Base-by-base conservation (phyloP, 2,888 invertebrate genomes). In the Rapana venosa region DNA sequence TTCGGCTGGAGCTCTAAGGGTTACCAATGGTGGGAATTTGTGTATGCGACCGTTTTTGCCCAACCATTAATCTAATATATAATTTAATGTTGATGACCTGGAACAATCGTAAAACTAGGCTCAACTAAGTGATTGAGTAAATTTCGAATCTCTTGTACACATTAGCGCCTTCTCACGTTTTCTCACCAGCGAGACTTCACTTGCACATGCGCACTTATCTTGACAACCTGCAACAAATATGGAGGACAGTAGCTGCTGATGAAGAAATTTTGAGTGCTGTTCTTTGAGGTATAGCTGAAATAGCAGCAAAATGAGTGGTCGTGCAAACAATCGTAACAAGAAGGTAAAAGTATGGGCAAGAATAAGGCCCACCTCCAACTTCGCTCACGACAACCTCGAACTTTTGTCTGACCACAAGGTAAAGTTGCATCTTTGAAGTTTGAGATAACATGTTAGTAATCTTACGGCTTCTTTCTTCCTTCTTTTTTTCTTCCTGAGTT, bases 271-370 rank as follows among this genome's bases (percentile, higher is more conserved):
- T 13, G 56, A 17, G 17, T 58, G 66, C 32, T 81, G 81, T 79
- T 26, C 15, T 61, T 8, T 32, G 17, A 58, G 22, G 56, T 81
- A n/a, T 22, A 89, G 22, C 87, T 83, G 22, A 5, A 26, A 6
- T 30, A 47, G 47, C 47, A 66, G 58, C 79, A 92, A 89, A 88
- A 91, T 91, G 88, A 90, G 90, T 35, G 90, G 89, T 36, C 89
- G 89, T 74, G 56, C 70, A 36, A 77, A 26, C 13, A 89, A 70
- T 47, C 93, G 94, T 87, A 93, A 93, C 84, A 95, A 94, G 86
- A 94, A 95, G 91, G 96, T 96, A 35, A 94, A 95, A 89, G 96
- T 96, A 22, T 96, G 95, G 95, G 94, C 95, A 30, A 93, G 96
- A 84, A 94, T 95, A 61, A 93, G 95, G 92, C 96, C 96, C 47